Percentiles rank a stretch among this genome's conserved stretches.
Conservation (phyloP, 2,888 invertebrate genomes). For the Physocephala rufipes region DNA sequence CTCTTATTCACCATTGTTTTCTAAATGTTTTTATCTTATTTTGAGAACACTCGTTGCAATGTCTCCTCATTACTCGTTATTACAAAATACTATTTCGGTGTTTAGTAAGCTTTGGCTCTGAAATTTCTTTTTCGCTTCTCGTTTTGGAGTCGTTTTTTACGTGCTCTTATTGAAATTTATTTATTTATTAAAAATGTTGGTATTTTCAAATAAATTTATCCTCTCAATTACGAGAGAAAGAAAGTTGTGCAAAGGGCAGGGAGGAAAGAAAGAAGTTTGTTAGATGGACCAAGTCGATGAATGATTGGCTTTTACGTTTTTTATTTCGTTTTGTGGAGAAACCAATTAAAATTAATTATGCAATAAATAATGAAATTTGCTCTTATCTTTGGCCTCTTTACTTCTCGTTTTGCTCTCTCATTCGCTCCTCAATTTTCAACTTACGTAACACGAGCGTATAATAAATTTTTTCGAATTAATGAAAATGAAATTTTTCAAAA, state of each 20-base stretch:
- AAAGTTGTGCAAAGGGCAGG: background rate
- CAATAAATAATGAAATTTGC: slow-evolving; percentile 18
- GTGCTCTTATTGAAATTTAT: no score
- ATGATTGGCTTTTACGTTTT: background rate
- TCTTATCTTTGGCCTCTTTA: background rate
- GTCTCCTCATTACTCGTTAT: no score
- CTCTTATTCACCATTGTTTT: no score
- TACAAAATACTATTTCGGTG: no score
- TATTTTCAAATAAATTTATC: background rate
- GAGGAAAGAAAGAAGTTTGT: background rate
- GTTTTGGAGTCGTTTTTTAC: background rate
- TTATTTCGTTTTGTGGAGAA: background rate
- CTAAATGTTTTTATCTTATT: no score
- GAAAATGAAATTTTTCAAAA: background rate
- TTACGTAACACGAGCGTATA: slow-evolving; percentile 3
- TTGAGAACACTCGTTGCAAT: no score
- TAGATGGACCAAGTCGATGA: background rate
- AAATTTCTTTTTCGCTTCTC: background rate
- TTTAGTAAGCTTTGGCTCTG: background rate
- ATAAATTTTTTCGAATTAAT: background rate
- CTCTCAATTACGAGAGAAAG: background rate
- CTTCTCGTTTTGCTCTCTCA: background rate
- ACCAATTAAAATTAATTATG: slow-evolving; percentile 31
- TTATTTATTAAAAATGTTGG: no score
- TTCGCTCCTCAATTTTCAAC: background rate